Conservation (phyloP, 2,797 vertebrate species). For the Characodon lateralis region DNA sequence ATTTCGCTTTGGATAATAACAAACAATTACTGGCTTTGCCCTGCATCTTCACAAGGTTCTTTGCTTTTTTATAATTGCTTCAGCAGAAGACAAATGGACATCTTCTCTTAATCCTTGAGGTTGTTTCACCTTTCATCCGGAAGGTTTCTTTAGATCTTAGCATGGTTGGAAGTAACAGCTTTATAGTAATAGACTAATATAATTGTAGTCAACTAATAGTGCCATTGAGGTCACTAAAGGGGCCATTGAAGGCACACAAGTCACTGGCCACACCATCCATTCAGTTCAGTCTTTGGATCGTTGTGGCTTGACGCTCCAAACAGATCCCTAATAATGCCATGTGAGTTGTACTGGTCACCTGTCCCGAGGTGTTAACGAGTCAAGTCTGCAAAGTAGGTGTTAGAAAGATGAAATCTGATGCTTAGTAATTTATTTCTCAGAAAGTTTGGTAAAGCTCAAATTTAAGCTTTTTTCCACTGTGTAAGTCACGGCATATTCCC, state of each 20-base stretch:
- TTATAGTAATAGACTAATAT: too few relatives aligned
- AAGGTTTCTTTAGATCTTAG: background rate
- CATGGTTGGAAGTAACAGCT: too few relatives aligned
- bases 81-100: background rate
- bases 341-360: too few relatives aligned
- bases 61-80: background rate
- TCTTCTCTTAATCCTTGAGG: background rate
- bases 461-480: background rate
- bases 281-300: too few relatives aligned
- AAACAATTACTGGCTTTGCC: background rate
- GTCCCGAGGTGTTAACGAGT: too few relatives aligned
- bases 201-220: background rate
- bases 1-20: background rate
- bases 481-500: background rate
- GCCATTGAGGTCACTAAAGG: background rate
- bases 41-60: background rate
- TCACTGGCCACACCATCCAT: too few relatives aligned
- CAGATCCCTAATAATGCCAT: too few relatives aligned
- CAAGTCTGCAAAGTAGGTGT: too few relatives aligned
- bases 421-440: background rate
- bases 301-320: too few relatives aligned
- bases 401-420: too few relatives aligned
- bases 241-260: too few relatives aligned
- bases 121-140: background rate
- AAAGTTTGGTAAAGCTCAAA: background rate